Base-by-base conservation (phyloP, 2,797 vertebrate genomes). In the Echiichthys vipera region DNA sequence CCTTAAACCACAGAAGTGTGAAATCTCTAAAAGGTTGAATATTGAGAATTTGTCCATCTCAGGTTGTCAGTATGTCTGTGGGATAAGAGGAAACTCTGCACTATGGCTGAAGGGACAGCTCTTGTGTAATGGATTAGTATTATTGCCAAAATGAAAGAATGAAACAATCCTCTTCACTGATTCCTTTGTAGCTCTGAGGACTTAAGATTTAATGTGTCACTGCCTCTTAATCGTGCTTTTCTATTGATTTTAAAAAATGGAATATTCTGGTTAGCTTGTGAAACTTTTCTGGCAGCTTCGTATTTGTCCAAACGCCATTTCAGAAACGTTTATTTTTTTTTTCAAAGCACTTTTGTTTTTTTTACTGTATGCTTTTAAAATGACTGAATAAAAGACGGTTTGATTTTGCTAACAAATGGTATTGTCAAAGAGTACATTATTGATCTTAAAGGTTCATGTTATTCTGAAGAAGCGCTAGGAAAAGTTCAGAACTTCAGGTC, bases 371-470 rank as follows among this genome's bases (percentile, higher is more conserved):
- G 4, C 5, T 56, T 73, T 71, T 46, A 17, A 69, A 66, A 59
- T 71, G 7, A 0, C 32, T 43, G 5, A 78, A 82, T 80, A 80
- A 78, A 81, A 67, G 0, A 20, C 65, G 22, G 51, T 27, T 58
- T 24, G 4, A 37, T 58, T 39, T 61, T 0, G 29, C 5, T 29
- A 5, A 20, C 65, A 0, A 42, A 25, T 49, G 5, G 18, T n/a
- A 1, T 47, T 30, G 24, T 43, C 24, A 7, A 24, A 36, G 7
- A n/a, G 1, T 66, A 0, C 13, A 7, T 49, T 18, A 12, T 2
- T 12, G 3, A 34, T 22, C 8, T 30, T 2, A 18, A 20, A 53
- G 15, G 17, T 42, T 66, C 6, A 13, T 34, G 6, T 17, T 10
- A 17, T 24, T n/a, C 34, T 7, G 3, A 25, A 37, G 18, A 27